Conservation (phyloP, 2,113 vertebrate genomes). For the Pantherophis guttatus region DNA sequence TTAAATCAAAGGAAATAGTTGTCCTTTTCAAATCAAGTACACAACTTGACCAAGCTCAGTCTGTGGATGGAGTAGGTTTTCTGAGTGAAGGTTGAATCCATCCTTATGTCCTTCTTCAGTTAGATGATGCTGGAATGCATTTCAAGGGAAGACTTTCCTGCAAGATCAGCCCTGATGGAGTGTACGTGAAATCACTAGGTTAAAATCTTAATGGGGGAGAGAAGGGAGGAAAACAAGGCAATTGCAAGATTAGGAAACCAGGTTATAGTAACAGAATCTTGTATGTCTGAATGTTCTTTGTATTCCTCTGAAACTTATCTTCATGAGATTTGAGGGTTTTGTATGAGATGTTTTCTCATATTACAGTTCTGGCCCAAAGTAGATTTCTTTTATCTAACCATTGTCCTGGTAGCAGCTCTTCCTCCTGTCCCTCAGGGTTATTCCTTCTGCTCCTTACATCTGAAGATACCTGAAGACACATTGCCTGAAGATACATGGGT, state of each 20-base stretch:
- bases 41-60: neutral
- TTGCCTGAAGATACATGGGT: neutral
- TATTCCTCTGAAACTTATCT: neutral
- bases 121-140: neutral
- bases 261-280: neutral
- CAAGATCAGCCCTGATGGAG: neutral
- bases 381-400: neutral
- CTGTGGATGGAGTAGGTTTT: neutral
- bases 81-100: neutral
- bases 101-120: neutral
- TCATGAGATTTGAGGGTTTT: neutral
- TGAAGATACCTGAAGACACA: neutral
- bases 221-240: neutral
- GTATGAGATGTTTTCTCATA: neutral
- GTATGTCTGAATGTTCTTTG: neutral
- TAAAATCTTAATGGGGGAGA: neutral
- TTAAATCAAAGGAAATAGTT: neutral
- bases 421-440: neutral
- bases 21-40: neutral
- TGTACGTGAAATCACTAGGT: neutral
- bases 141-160: neutral
- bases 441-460: neutral
- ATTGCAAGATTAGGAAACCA: neutral
- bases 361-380: neutral
- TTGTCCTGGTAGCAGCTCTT: neutral